Conservation (phyloP, 2,113 vertebrate species). For the Furnarius figulus region DNA sequence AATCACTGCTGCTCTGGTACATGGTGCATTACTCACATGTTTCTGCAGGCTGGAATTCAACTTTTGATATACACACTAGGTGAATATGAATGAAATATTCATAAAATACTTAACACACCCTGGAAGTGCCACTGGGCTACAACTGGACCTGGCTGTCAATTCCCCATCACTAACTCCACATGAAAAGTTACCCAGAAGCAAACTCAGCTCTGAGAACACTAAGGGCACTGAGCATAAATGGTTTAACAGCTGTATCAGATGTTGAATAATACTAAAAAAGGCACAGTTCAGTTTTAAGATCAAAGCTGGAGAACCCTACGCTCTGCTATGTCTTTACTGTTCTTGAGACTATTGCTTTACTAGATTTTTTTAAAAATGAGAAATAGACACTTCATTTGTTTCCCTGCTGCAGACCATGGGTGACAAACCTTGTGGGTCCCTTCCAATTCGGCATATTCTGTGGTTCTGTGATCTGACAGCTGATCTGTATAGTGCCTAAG, state of each 20-base stretch:
- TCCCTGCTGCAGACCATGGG: not conserved
- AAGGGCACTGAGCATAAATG: accelerated
- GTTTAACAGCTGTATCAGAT: not conserved
- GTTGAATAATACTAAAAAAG: not conserved
- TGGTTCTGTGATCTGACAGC: not conserved
- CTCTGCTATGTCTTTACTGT: not conserved
- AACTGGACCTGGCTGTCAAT: not conserved
- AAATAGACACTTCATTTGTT: not conserved
- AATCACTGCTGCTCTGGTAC: not conserved
- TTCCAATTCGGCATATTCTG: not conserved
- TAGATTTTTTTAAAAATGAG: not conserved
- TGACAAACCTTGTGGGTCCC: not conserved
- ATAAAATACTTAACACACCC: not conserved
- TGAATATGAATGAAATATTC: not conserved
- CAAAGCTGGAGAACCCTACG: not conserved
- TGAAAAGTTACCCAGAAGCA: not conserved
- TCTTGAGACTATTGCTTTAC: not conserved
- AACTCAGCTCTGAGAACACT: not conserved
- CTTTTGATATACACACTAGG: not conserved
- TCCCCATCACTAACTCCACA: not conserved
- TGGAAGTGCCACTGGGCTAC: not conserved
- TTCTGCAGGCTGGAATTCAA: not conserved
- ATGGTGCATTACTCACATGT: not conserved
- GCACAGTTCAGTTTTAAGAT: not conserved
- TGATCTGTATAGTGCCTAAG: not conserved